Conservation (phyloP, 2,888 invertebrate genomes). For the Invenusta paracnida region DNA sequence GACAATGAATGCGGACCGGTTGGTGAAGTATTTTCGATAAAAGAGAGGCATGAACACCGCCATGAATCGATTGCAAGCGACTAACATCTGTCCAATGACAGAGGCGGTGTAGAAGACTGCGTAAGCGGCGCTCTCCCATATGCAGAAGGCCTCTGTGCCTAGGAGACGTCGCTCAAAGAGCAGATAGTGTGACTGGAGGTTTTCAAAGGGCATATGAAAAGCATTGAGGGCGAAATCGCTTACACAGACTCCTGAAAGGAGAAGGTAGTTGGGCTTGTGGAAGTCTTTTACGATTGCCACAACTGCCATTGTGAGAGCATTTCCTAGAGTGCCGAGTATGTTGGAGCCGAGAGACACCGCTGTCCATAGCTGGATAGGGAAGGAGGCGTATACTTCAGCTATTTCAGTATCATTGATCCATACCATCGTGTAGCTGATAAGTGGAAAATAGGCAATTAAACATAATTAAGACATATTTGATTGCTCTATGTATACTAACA, state of each 20-base stretch:
- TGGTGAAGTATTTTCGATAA: not conserved
- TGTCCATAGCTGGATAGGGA: not conserved
- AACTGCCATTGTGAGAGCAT: not conserved
- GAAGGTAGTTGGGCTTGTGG: not conserved
- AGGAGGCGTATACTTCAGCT: not conserved
- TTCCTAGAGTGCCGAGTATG: not conserved
- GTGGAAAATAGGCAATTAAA: no score
- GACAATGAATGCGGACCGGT: not conserved
- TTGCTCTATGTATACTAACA: no score
- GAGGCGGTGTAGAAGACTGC: not conserved
- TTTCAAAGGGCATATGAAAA: constrained; percentile 11
- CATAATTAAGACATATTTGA: no score
- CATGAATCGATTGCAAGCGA: not conserved
- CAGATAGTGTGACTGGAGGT: not conserved
- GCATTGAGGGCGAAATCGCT: not conserved
- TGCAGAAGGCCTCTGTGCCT: not conserved
- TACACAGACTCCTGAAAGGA: not conserved
- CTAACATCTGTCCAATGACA: not conserved
- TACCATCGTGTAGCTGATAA: no score
- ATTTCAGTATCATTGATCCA: no score
- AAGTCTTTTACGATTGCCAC: not conserved
- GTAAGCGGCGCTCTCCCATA: not conserved
- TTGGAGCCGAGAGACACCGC: not conserved
- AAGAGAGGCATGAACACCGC: not conserved
- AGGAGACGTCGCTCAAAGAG: not conserved